Evolutionary conservation across 2,797 vertebrate species (phyloP), one percentile per base, ranked within the genome.

Genomic region (Lerista edwardsae): DNA sequence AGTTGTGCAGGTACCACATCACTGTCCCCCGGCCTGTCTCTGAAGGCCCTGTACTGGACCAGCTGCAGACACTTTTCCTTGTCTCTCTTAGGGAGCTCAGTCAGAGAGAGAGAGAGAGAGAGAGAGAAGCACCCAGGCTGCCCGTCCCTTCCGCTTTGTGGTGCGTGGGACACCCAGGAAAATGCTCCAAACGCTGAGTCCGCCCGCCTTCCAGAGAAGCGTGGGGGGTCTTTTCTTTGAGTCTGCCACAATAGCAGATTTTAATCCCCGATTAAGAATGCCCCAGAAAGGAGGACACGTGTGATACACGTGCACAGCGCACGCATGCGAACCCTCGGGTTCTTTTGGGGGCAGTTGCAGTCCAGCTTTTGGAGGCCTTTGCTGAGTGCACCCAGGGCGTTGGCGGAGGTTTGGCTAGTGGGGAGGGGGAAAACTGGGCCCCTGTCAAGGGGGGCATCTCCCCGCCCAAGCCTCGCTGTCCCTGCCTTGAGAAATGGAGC

Each of bases 181-280:
- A 19, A 51, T 74, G 9, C 7, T 19, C 34, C 74, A n/a, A 47
- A 8, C 19, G 2, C 51, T n/a, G 31, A 11, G 25, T 8, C 44
- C 6, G 19, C 14, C 29, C 27, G 39, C 25, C 59, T 80, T 68
- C 2, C 2, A 1, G 55, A 39, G 55, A 9, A 61, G 23, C 51
- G 8, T 3, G 0, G 31, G 31, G 67, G 55, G 79, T 29, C 1
- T 84, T 90, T 83, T 83, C 67, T 74, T 55, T 71, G 6, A 59
- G 71, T 1, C 4, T 61, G 84, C 25, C 79, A 39, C 61, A 65
- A 71, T 31, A 68, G 3, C 85, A 61, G 76, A 0, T 69, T 65
- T 57, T 88, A 88, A 94, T 90, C 88, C 81, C 78, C 34, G 91
- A 90, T 93, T 84, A 93, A 6, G 25, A 0, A 0, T 3, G 47